Percentiles rank a stretch among this genome's conserved stretches.
Conservation (phyloP, 2,113 vertebrate genomes). For the Urocynchramus pylzowi region DNA sequence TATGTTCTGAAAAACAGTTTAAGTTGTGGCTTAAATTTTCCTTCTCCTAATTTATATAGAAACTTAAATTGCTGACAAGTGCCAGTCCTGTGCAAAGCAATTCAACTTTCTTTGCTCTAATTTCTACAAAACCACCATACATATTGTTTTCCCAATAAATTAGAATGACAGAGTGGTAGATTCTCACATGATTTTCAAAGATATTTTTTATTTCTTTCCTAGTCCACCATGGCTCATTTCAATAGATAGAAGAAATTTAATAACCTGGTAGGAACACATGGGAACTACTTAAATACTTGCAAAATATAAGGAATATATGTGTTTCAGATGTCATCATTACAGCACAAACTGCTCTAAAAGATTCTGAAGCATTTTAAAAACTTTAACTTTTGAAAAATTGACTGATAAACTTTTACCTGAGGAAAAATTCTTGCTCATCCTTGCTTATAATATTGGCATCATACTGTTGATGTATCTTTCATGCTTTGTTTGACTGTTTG, state of each 20-base stretch:
- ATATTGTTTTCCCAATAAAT: neutral
- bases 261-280: rapidly evolving
- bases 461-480: neutral
- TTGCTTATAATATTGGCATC: neutral
- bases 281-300: neutral
- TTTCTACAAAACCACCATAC: too few relatives aligned
- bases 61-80: neutral
- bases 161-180: neutral
- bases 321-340: neutral
- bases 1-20: neutral
- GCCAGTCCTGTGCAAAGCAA: neutral
- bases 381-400: neutral
- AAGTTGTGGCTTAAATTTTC: neutral
- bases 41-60: neutral
- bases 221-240: neutral
- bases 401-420: neutral
- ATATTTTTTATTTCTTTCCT: neutral
- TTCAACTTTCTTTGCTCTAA: neutral
- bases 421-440: neutral
- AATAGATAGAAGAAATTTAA: neutral
- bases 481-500: neutral
- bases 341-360: neutral
- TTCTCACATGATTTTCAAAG: neutral
- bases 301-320: neutral
- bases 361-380: neutral